Conservation (phyloP, 2,113 vertebrate genomes). For the Grallaria varia region DNA sequence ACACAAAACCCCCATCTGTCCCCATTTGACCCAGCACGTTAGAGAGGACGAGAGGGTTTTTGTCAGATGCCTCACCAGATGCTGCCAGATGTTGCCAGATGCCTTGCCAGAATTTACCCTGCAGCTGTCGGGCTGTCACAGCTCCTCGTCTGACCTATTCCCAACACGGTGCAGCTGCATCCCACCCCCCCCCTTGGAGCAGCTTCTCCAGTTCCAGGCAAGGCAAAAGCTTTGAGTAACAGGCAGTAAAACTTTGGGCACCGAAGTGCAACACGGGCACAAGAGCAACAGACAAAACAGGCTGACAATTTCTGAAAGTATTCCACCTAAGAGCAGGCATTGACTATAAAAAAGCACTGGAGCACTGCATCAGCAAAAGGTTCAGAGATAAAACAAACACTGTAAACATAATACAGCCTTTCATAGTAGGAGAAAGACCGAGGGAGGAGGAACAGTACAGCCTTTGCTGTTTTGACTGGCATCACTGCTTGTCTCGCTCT, state of each 20-base stretch:
- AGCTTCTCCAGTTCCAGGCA: not conserved
- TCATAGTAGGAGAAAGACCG: conserved; percentile 56
- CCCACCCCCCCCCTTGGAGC: not conserved
- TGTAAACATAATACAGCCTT: conserved; percentile 66
- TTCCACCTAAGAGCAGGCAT: conserved; percentile 36
- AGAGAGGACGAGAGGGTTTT: not conserved
- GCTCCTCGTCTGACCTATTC: not conserved
- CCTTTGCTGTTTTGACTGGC: conserved; percentile 69
- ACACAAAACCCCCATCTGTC: not conserved
- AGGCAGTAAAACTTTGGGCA: not conserved
- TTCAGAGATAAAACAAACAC: conserved; percentile 62
- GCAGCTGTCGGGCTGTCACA: not conserved
- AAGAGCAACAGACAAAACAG: not conserved
- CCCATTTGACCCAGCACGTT: not conserved
- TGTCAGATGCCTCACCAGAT: not conserved
- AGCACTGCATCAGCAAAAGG: conserved; percentile 41
- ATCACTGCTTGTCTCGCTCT: conserved; percentile 31
- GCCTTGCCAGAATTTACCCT: not conserved
- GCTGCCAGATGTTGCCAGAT: not conserved
- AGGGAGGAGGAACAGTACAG: conserved; percentile 66
- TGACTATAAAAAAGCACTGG: not conserved
- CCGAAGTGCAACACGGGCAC: not conserved
- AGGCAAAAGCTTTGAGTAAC: not conserved
- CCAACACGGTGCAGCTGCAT: not conserved
- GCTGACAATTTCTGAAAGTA: conserved; percentile 8